Evolutionary conservation across 2,888 invertebrate species (phyloP), one percentile per base, ranked within the genome.

Genomic region (Xanthorhoe spadicearia): DNA sequence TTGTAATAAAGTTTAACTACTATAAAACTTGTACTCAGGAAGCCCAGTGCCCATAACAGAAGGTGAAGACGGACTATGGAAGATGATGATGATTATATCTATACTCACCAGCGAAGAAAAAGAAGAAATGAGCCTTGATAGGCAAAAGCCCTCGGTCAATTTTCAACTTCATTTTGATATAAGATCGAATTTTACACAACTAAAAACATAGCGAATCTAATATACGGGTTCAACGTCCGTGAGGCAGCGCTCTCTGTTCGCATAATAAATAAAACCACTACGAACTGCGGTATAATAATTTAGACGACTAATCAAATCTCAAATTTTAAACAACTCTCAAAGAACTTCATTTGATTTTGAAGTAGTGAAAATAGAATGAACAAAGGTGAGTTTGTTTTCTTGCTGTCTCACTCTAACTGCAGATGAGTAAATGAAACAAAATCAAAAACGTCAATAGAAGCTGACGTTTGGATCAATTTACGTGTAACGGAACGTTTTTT

Each of bases 121-220:
- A 96, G 89, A 98, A 97, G 83, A 95, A 98, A 83, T 97, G 97
- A 0, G 95, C 95, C 94, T 98, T 98, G 57, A 98, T 94, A 10
- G 97, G 97, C 86, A 98, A 78, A 58, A 97, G 93, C 51, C 92
- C 93, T 74, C 81, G 93, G 84, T 97, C 95, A 60, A 98, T 94
- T 84, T 94, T 95, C 76, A 94, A 79, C 88, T 94, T 94, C 90
- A 87, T 93, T 77, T 76, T 76, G 77, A n/a, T 52, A 13, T 2
- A 13, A 43, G 13, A 13, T 13, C 13, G 13, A 13, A 19, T 61
- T 32, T 38, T 56, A 48, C 10, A 23, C 6, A 19, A 38, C 8
- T 55, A 32, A 13, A 8, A 17, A 28, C 51, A 50, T 48, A 49
- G n/a, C 35, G 13, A 46, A 15, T 15, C 15, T 8, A 48, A 8